Conservation (phyloP, 1,140 invertebrate species). For the Batillaria attramentaria region DNA sequence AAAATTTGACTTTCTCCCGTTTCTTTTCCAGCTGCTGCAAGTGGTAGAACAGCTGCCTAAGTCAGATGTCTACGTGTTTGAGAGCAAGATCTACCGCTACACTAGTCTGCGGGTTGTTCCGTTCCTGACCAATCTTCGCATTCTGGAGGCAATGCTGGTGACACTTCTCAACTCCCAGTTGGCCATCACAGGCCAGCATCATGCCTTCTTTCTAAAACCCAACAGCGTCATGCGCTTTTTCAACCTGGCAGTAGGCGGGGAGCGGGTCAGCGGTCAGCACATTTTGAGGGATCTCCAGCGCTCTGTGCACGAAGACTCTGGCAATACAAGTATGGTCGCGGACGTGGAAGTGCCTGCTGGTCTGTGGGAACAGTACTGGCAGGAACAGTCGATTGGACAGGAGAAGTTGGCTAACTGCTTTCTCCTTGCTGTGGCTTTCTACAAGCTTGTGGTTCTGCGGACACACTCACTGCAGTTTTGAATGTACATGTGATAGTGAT, state of each 20-base stretch:
- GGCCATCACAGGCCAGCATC: conserved; percentile 18
- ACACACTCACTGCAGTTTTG: conserved; percentile 27
- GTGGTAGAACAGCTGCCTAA: conserved; percentile 34
- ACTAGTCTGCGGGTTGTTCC: conserved; percentile 43
- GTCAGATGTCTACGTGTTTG: conserved; percentile 44
- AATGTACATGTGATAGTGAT: not conserved
- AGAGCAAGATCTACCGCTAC: conserved; percentile 39
- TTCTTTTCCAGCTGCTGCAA: conserved; percentile 36
- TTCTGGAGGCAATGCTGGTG: conserved; percentile 46
- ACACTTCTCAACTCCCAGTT: conserved; percentile 41
- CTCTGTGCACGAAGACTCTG: not conserved
- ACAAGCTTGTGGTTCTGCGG: conserved; percentile 44
- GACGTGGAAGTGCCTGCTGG: conserved; percentile 17
- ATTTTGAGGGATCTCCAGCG: conserved; percentile 39
- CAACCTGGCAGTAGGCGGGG: conserved; percentile 43
- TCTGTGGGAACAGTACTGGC: conserved; percentile 24
- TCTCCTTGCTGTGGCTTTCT: conserved; percentile 40
- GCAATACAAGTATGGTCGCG: not conserved
- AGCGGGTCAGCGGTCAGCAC: conserved; percentile 47
- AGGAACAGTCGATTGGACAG: conserved; percentile 31
- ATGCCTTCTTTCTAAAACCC: conserved; percentile 37
- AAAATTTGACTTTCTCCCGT: not conserved
- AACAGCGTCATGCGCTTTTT: conserved; percentile 39
- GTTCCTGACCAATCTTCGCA: conserved; percentile 34
- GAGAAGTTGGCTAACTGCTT: conserved; percentile 37